Evolutionary conservation across 1,140 invertebrate species (phyloP).

Genomic region (Penaeus japonicus): DNA sequence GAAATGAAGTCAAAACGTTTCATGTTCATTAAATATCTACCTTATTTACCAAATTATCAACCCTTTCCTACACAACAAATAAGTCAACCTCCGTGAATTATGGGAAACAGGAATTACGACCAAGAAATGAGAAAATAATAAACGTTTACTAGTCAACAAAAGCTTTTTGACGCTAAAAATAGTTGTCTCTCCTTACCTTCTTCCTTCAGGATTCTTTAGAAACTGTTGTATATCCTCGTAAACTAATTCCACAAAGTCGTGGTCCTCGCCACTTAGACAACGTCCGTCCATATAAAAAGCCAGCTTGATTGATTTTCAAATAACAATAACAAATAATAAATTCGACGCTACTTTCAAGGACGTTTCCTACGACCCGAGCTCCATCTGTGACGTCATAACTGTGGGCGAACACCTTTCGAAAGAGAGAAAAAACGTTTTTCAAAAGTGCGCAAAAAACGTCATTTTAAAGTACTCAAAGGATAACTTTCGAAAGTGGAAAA

Average conservation of each 20-base stretch:
- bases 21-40: no score
- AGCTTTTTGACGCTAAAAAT: no score
- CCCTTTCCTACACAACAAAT: no score
- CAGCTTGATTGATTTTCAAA: not conserved
- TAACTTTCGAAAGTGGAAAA: no score
- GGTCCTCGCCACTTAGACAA: constrained; percentile 18
- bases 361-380: constrained; percentile 3
- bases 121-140: no score
- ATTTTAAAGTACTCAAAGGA: no score
- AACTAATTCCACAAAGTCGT: constrained; percentile 38
- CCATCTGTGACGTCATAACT: constrained; percentile 28
- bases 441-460: not conserved
- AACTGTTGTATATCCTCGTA: constrained; percentile 30
- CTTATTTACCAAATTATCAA: no score
- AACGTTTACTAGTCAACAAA: no score
- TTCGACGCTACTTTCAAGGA: not conserved
- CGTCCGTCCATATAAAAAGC: constrained; percentile 20
- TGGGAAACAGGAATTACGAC: no score
- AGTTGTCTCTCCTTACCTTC: constrained; percentile 6
- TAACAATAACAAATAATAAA: not conserved
- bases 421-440: not conserved
- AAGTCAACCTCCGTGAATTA: no score
- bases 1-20: no score
- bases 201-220: constrained; percentile 19
- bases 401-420: constrained; percentile 19